phyloP scores from a whole-genome alignment of 2,888 invertebrate genomes.

The Ischnura elegans region DNA sequence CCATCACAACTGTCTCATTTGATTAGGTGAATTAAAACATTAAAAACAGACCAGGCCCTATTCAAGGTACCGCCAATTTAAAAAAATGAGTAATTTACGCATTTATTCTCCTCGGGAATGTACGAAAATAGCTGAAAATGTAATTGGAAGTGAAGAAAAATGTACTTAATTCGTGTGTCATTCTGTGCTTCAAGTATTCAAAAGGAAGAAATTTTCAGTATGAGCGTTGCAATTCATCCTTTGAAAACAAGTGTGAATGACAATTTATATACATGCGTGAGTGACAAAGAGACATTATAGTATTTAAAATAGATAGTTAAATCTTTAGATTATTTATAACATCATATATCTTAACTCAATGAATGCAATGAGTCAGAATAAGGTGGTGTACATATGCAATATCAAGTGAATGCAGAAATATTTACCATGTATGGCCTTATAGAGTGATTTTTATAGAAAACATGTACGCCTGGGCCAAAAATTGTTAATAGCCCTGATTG shows the following conservation, averaged over 20 bases:
- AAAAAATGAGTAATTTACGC: too few relatives aligned
- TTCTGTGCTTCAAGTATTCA: background rate
- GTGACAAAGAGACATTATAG: background rate
- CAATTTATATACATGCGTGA: background rate
- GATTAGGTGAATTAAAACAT: background rate
- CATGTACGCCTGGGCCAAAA: background rate
- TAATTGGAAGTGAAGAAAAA: too few relatives aligned
- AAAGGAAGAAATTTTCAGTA: background rate
- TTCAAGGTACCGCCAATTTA: too few relatives aligned
- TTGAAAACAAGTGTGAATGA: background rate
- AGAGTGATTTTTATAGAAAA: background rate
- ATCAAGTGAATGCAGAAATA: background rate
- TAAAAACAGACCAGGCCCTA: too few relatives aligned
- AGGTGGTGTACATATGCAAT: background rate
- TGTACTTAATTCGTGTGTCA: too few relatives aligned
- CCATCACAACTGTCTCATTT: background rate
- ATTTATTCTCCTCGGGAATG: too few relatives aligned
- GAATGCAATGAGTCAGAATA: background rate
- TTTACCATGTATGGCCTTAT: background rate
- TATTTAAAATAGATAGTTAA: slow-evolving; percentile 59
- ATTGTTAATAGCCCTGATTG: background rate
- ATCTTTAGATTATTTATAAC: slow-evolving; percentile 43
- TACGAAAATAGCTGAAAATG: background rate
- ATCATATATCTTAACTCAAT: background rate
- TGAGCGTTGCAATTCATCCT: background rate